phyloP scores from a whole-genome alignment of 2,113 vertebrate genomes.

The Gracilinanus agilis region DNA sequence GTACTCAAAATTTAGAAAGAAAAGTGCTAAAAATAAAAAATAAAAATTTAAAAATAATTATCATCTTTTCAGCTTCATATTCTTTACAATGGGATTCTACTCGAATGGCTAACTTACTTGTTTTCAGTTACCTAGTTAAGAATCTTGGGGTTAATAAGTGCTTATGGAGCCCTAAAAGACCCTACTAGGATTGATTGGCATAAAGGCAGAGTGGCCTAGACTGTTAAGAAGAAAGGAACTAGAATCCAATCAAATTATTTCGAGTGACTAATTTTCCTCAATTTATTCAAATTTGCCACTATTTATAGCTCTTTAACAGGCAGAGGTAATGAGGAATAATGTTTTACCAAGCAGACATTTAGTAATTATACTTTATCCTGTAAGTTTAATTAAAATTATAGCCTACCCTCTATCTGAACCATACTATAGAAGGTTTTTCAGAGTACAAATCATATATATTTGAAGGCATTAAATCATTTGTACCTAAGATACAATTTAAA shows the following conservation, averaged over 20 bases:
- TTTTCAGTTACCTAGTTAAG: background rate
- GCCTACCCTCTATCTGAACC: background rate
- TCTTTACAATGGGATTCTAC: background rate
- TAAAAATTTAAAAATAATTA: no score
- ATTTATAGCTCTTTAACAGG: background rate
- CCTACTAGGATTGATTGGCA: background rate
- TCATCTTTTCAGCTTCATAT: background rate
- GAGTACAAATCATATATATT: background rate
- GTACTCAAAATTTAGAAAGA: no score
- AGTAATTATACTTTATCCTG: background rate
- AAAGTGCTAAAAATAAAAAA: no score
- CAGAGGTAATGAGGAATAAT: background rate
- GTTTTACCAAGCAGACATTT: background rate
- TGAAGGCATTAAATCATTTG: constrained; percentile 39
- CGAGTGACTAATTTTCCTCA: background rate
- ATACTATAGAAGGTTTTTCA: background rate
- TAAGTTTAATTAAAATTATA: background rate
- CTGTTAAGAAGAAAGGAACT: background rate
- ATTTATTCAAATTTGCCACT: background rate
- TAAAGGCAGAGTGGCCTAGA: background rate
- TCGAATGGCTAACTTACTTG: background rate
- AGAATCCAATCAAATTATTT: background rate
- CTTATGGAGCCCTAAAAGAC: background rate
- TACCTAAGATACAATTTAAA: background rate
- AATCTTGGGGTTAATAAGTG: background rate